Conservation (phyloP, 2,797 vertebrate genomes). For the Yasuhikotakia modesta region DNA sequence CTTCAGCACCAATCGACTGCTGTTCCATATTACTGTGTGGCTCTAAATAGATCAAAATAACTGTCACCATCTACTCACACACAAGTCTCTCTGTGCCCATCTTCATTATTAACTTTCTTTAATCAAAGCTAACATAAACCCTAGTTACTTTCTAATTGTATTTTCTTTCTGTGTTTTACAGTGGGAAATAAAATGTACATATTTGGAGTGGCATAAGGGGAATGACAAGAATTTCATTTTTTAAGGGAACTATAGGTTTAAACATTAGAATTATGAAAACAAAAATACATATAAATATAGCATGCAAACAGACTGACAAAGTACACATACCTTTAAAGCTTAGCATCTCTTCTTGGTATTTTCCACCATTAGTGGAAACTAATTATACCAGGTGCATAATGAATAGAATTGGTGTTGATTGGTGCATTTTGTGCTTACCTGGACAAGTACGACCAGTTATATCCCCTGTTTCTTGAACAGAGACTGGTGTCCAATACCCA, state of each 20-base stretch:
- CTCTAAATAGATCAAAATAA: slow-evolving; percentile 5
- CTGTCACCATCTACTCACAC: not conserved
- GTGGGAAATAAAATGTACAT: no score
- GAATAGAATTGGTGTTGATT: not conserved
- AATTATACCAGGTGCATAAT: not conserved
- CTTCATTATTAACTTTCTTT: not conserved
- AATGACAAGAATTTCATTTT: no score
- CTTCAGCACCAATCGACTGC: slow-evolving; percentile 15
- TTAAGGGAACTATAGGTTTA: no score
- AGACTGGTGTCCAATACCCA: slow-evolving; percentile 81
- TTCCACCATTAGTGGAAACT: slow-evolving; percentile 91
- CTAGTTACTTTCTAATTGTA: no score
- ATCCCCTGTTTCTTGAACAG: slow-evolving; percentile 84
- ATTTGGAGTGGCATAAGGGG: no score
- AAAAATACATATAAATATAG: no score
- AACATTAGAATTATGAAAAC: no score
- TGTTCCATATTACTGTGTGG: not conserved
- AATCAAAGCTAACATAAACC: not conserved
- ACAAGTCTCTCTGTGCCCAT: not conserved
- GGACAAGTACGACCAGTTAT: slow-evolving; percentile 94
- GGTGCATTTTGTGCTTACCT: slow-evolving; percentile 72
- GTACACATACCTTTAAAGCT: not conserved
- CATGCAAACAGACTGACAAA: not conserved
- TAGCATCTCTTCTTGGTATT: slow-evolving; percentile 85
- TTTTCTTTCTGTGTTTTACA: no score